Evolutionary conservation across 1,140 invertebrate genomes (phyloP).

Genomic region (Bradynema listronoti): DNA sequence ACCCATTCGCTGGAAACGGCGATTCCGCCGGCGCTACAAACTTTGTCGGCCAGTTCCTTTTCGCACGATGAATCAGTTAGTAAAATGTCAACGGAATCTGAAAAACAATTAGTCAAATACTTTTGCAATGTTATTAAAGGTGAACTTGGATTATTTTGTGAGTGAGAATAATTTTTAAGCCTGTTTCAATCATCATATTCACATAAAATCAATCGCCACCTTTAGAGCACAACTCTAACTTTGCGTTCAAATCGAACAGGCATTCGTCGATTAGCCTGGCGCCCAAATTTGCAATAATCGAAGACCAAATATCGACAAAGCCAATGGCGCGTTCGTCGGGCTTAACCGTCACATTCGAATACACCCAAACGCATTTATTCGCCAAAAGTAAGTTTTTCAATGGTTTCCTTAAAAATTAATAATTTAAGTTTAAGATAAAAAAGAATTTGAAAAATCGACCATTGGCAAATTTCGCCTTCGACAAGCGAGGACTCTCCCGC

Average conservation of each 20-base stretch:
- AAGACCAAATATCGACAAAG: conserved; percentile 47
- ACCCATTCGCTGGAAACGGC: conserved; percentile 51
- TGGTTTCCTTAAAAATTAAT: conserved; percentile 27
- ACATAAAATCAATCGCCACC: no score
- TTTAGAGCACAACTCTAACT: conserved; percentile 16
- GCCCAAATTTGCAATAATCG: conserved; percentile 41
- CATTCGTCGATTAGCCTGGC: conserved; percentile 31
- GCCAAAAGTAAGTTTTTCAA: conserved; percentile 29
- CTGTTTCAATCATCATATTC: no score
- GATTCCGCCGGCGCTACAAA: conserved; percentile 8
- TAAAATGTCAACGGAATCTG: conserved; percentile 38
- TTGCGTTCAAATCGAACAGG: neutral
- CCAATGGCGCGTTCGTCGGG: conserved; percentile 5
- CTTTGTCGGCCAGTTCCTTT: conserved; percentile 23
- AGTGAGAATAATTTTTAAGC: no score
- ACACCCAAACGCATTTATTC: conserved; percentile 33
- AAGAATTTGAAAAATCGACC: conserved; percentile 11
- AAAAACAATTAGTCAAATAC: conserved; percentile 13
- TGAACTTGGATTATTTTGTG: neutral
- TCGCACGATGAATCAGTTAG: conserved; percentile 35
- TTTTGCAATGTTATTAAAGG: neutral
- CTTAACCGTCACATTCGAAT: conserved; percentile 15
- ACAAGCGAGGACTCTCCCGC: conserved; percentile 42
- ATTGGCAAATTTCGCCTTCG: conserved; percentile 2
- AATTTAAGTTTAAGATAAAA: no score